Percentiles rank a stretch among this genome's conserved stretches.
Conservation (phyloP, 2,113 vertebrate genomes). For the Scortum barcoo region DNA sequence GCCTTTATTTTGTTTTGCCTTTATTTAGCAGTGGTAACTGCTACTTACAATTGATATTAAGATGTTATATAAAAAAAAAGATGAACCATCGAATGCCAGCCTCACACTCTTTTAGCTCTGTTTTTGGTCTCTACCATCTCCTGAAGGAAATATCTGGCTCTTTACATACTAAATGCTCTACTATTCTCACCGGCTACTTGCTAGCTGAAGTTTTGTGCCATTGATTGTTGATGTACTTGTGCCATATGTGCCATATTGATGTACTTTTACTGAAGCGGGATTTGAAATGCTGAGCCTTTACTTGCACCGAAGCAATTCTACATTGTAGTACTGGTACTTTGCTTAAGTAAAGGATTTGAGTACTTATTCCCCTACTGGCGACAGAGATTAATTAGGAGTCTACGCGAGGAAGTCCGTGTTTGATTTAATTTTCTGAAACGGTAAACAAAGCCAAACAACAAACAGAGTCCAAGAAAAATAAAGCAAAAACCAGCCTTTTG, state of each 20-base stretch:
- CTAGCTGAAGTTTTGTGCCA: no score
- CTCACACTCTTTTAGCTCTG: no score
- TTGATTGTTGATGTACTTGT: no score
- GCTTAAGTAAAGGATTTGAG: conserved; percentile 5
- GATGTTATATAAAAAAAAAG: not conserved
- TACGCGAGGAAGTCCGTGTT: conserved; percentile 19
- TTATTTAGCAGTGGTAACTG: not conserved
- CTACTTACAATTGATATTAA: not conserved
- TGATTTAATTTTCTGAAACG: conserved; percentile 34
- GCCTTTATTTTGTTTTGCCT: not conserved
- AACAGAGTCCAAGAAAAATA: conserved; percentile 29
- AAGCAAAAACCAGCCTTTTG: conserved; percentile 42
- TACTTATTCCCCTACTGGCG: not conserved
- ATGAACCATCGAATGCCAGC: no score
- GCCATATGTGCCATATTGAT: no score
- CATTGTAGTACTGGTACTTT: not conserved
- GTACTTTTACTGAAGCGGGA: no score
- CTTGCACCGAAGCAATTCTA: not conserved
- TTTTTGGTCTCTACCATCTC: no score
- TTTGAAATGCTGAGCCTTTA: not conserved
- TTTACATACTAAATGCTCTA: no score
- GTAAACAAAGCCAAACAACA: conserved; percentile 39
- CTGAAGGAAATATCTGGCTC: no score
- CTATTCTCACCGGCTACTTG: no score
- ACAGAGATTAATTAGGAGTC: conserved; percentile 31